Percentiles rank a stretch among this genome's conserved stretches.
These are phyloP conservation scores for Bombus impatiens DNA, from an alignment of 1,140 invertebrate genomes.

Conservation along the genomic window DNA sequence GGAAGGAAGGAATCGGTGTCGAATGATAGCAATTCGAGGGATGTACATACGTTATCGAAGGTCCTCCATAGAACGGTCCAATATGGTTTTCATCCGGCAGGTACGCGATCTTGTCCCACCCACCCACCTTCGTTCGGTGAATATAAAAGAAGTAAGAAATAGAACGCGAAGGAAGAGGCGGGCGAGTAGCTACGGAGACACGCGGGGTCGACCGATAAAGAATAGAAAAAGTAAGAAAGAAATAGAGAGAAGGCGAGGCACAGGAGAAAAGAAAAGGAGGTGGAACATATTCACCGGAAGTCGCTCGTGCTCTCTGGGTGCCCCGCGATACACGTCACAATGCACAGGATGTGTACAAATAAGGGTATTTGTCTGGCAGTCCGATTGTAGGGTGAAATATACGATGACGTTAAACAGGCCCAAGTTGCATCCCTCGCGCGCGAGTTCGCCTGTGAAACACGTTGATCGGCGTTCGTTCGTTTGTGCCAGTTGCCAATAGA, in stretches of 20 bases:
- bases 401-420: slow-evolving; percentile 76
- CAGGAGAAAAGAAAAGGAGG: slow-evolving; percentile 30
- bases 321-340: slow-evolving; percentile 72
- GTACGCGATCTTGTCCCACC: slow-evolving; percentile 54
- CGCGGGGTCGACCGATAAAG: slow-evolving; percentile 12
- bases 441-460: background rate
- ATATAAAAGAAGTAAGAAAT: slow-evolving; percentile 45
- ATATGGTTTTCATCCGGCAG: slow-evolving; percentile 51
- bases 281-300: slow-evolving; percentile 62
- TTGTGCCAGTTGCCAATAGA: slow-evolving; percentile 65
- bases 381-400: slow-evolving; percentile 79
- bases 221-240: background rate
- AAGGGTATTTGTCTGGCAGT: slow-evolving; percentile 80
- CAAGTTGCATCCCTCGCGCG: slow-evolving; percentile 56
- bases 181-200: slow-evolving; percentile 9
- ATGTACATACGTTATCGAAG: slow-evolving; percentile 37
- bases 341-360: slow-evolving; percentile 83
- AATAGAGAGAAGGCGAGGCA: background rate
- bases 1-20: slow-evolving; percentile 34
- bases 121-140: slow-evolving; percentile 16
- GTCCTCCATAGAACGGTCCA: slow-evolving; percentile 35
- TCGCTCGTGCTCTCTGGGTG: slow-evolving; percentile 60
- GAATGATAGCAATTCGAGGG: slow-evolving; percentile 36
- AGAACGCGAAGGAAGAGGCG: slow-evolving; percentile 29
- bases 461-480: slow-evolving; percentile 35